Percentiles rank a stretch among this genome's conserved stretches.
Evolutionary conservation across 92 coral and sea anemone genomes (phyloP).

Genomic region (Porites divaricata): DNA sequence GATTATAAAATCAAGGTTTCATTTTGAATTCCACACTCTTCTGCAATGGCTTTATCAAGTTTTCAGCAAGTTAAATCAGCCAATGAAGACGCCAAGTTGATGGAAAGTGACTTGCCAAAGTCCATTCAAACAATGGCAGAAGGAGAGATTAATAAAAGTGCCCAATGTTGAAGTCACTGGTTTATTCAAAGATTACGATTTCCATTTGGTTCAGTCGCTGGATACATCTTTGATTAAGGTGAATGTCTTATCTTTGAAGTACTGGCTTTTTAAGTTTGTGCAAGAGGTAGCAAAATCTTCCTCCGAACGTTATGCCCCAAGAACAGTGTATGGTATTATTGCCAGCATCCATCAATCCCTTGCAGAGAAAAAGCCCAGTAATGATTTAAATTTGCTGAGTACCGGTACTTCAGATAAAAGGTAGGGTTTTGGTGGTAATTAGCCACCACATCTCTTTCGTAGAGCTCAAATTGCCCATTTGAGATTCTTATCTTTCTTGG

Average conservation of each 20-base stretch:
- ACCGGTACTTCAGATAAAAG: slow-evolving; percentile 3
- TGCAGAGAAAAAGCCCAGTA: slow-evolving; percentile 14
- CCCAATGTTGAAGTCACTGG: slow-evolving; percentile 23
- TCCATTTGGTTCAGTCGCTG: slow-evolving; percentile 33
- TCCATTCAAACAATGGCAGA: slow-evolving; percentile 12
- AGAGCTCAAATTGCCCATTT: no score
- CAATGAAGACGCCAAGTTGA: no score
- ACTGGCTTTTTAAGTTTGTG: slow-evolving; percentile 44
- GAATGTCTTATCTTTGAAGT: no score
- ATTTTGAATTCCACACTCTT: no score
- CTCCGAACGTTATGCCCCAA: slow-evolving; percentile 17
- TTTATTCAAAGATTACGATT: slow-evolving; percentile 41
- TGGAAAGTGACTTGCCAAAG: no score
- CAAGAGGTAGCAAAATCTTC: slow-evolving; percentile 34
- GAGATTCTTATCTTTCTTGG: no score
- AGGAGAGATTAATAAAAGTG: slow-evolving; percentile 17
- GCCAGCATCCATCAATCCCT: slow-evolving; percentile 24
- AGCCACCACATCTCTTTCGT: no score
- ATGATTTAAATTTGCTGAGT: slow-evolving; percentile 13
- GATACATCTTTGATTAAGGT: slow-evolving; percentile 38
- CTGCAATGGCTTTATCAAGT: no score
- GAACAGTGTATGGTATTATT: slow-evolving; percentile 17
- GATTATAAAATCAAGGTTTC: no score
- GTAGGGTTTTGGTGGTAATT: no score
- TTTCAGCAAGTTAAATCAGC: no score